Conservation (phyloP, 1,140 invertebrate species). For the Diuraphis noxia region DNA sequence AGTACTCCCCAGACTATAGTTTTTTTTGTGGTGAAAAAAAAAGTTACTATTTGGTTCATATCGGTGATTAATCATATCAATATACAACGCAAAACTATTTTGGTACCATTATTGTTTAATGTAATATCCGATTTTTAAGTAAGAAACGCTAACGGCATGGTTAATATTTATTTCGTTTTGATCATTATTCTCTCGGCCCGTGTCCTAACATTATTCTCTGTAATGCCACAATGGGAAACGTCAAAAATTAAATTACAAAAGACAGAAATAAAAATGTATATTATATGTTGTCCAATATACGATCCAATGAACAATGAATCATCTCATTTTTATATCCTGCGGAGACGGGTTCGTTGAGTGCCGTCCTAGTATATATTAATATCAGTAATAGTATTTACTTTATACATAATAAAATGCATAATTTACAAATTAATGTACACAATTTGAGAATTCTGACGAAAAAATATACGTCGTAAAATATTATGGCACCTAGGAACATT, state of each 20-base stretch:
- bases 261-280: constrained; percentile 15
- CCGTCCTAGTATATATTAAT: neutral
- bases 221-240: neutral
- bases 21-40: no score
- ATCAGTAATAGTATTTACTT: neutral
- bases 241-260: constrained; percentile 23
- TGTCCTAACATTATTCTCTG: neutral
- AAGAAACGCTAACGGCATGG: neutral
- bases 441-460: neutral
- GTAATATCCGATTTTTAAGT: neutral
- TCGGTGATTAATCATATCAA: neutral
- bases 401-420: neutral
- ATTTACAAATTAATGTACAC: neutral
- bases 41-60: neutral
- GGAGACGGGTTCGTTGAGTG: neutral
- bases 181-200: neutral
- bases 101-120: neutral
- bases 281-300: neutral
- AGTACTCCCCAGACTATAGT: no score
- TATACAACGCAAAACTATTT: neutral
- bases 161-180: neutral
- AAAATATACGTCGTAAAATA: neutral
- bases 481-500: neutral
- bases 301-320: neutral
- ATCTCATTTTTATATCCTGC: neutral